Percentiles rank a stretch among this genome's conserved stretches.
Conservation (phyloP, 2,797 vertebrate species). For the Epinephelus malabaricus region DNA sequence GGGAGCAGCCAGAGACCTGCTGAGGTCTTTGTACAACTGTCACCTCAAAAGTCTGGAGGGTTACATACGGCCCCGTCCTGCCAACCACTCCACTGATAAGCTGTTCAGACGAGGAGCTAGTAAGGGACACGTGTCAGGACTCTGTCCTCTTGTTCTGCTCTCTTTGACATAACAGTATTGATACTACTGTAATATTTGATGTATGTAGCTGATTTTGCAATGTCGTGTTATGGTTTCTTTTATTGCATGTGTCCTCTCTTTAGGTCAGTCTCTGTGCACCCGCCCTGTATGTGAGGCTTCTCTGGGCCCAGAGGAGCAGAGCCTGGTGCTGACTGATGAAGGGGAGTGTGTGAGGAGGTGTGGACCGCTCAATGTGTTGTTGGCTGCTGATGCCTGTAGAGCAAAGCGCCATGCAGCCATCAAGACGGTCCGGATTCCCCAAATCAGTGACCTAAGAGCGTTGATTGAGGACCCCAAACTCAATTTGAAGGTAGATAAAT, state of each 20-base stretch:
- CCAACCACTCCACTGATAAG: constrained; percentile 92
- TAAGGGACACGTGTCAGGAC: constrained; percentile 32
- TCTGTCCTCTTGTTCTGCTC: neutral
- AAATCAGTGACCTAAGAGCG: constrained; percentile 89
- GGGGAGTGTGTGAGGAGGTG: constrained; percentile 91
- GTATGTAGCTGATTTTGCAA: neutral
- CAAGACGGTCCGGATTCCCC: constrained; percentile 92
- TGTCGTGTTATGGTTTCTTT: neutral
- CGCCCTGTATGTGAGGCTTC: constrained; percentile 88
- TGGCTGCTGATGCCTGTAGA: constrained; percentile 89
- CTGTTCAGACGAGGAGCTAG: constrained; percentile 93
- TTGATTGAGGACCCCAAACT: constrained; percentile 92
- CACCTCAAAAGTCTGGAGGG: constrained; percentile 93
- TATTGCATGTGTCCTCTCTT: constrained; percentile 1
- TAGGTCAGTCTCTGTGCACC: constrained; percentile 90
- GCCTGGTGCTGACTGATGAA: constrained; percentile 85
- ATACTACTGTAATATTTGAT: neutral
- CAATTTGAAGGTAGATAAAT: constrained; percentile 88
- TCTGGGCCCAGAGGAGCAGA: constrained; percentile 75
- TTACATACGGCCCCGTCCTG: constrained; percentile 92
- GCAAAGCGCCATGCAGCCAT: constrained; percentile 91
- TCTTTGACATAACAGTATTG: neutral
- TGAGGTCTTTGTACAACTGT: constrained; percentile 92
- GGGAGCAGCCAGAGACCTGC: constrained; percentile 91
- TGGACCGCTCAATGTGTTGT: constrained; percentile 88